A percentile compares a stretch with the other conserved stretches of the same genome.
Conservation (phyloP, 2,888 invertebrate species). For the Hydroisotoma schaefferi region DNA sequence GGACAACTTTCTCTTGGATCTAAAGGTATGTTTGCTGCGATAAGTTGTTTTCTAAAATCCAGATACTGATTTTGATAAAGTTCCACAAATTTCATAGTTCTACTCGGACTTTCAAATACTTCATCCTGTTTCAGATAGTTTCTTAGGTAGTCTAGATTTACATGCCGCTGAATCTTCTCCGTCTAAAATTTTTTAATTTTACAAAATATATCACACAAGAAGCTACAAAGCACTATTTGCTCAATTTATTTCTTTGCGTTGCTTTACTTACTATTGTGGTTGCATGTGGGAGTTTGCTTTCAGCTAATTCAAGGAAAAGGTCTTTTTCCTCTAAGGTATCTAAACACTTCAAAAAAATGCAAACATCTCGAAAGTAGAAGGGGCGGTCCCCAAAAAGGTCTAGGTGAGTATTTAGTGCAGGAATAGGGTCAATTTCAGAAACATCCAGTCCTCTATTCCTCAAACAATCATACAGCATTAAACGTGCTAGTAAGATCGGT, state of each 20-base stretch:
- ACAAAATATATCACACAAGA: neutral
- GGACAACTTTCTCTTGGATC: constrained; percentile 11
- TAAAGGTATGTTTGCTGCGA: neutral
- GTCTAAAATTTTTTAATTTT: too few relatives aligned
- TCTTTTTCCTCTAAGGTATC: neutral
- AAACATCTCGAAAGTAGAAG: constrained; percentile 26
- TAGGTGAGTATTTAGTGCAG: constrained; percentile 2
- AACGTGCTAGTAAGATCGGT: too few relatives aligned
- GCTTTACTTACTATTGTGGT: neutral
- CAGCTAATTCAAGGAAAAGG: neutral
- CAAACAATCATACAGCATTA: too few relatives aligned
- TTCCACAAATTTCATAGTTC: neutral
- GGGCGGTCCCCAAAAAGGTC: constrained; percentile 19
- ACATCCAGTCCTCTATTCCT: too few relatives aligned
- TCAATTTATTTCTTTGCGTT: neutral
- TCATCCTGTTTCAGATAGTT: neutral
- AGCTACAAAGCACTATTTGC: neutral
- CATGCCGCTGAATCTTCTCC: neutral
- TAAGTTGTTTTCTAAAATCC: neutral
- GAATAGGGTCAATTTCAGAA: neutral
- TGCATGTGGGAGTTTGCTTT: neutral
- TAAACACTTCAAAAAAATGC: neutral
- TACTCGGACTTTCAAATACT: neutral
- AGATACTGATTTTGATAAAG: constrained; percentile 8
- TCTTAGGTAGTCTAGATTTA: neutral